phyloP scores from a whole-genome alignment of 2,113 vertebrate genomes.

The Blennius ocellaris region DNA sequence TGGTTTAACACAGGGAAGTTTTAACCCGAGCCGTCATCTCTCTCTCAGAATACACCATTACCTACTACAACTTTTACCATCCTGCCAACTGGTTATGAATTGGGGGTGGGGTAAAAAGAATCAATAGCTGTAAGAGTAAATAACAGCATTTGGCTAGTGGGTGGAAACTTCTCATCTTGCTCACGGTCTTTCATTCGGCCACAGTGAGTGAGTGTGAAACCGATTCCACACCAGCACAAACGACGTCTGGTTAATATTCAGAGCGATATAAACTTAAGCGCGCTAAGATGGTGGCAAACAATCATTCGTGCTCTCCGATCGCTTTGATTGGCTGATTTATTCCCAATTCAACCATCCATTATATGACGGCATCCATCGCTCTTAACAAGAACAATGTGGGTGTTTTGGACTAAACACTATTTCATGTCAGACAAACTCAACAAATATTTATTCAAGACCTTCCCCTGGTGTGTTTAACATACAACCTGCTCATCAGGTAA shows the following conservation, averaged over 20 bases:
- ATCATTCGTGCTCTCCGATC: neutral
- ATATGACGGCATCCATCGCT: no score
- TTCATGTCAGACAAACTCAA: no score
- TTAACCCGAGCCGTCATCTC: no score
- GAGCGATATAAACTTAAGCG: neutral
- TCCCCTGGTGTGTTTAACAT: no score
- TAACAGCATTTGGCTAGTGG: slow-evolving; percentile 45
- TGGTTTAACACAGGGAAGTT: no score
- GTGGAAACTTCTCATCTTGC: slow-evolving; percentile 41
- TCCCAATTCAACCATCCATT: no score
- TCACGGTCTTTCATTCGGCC: slow-evolving; percentile 2
- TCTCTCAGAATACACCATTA: no score
- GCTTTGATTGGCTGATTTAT: neutral
- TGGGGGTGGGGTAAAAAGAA: neutral
- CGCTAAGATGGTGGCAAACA: neutral
- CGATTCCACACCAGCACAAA: neutral
- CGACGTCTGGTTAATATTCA: slow-evolving; percentile 22
- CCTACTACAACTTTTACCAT: neutral
- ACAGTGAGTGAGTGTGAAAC: slow-evolving; percentile 23
- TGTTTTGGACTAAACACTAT: no score
- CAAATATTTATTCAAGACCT: no score
- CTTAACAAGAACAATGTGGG: no score
- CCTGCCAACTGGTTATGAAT: neutral
- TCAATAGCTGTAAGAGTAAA: neutral
- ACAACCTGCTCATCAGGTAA: slow-evolving; percentile 25